Evolutionary conservation across 2,888 invertebrate genomes (phyloP).

Genomic region (Drosophila histrio): DNA sequence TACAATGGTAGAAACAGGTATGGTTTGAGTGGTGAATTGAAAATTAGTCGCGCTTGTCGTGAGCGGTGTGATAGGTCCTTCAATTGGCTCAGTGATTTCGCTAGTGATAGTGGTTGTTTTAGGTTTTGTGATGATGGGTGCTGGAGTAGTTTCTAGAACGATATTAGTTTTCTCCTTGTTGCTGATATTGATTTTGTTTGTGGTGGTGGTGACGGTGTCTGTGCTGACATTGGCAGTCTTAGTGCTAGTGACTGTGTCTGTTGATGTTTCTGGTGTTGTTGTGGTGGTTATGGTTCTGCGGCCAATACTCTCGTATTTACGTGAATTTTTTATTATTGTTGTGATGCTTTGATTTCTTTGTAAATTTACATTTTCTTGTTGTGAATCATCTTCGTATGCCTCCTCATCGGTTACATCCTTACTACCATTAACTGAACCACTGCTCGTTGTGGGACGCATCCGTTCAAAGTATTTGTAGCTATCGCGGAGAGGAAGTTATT

Average conservation of each 20-base stretch:
- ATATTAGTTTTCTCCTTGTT: constrained; percentile 62
- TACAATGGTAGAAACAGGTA: constrained; percentile 52
- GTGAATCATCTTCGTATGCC: constrained; percentile 66
- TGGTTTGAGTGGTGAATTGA: constrained; percentile 51
- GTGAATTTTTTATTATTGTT: constrained; percentile 76
- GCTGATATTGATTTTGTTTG: constrained; percentile 63
- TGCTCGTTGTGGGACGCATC: constrained; percentile 75
- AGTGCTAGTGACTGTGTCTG: constrained; percentile 54
- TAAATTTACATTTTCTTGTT: constrained; percentile 82
- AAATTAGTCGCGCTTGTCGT: constrained; percentile 56
- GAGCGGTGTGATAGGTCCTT: constrained; percentile 63
- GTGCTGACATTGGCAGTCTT: constrained; percentile 63
- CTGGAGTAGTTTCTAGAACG: constrained; percentile 57
- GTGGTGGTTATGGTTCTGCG: constrained; percentile 80
- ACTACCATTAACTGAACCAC: constrained; percentile 21
- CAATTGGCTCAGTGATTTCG: constrained; percentile 80
- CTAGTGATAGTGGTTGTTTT: constrained; percentile 66
- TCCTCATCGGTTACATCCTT: constrained; percentile 57
- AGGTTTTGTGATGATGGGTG: constrained; percentile 50
- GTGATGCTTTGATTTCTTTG: constrained; percentile 80
- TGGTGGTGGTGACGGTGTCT: constrained; percentile 44
- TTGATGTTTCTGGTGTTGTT: constrained; percentile 55
- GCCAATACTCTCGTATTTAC: constrained; percentile 82
- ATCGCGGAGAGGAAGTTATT: not conserved
- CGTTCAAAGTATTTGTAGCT: constrained; percentile 83